Percentiles rank a stretch among this genome's conserved stretches.
phyloP scores from a whole-genome alignment of 2,113 vertebrate genomes.

The Protomyctophum bolini region DNA sequence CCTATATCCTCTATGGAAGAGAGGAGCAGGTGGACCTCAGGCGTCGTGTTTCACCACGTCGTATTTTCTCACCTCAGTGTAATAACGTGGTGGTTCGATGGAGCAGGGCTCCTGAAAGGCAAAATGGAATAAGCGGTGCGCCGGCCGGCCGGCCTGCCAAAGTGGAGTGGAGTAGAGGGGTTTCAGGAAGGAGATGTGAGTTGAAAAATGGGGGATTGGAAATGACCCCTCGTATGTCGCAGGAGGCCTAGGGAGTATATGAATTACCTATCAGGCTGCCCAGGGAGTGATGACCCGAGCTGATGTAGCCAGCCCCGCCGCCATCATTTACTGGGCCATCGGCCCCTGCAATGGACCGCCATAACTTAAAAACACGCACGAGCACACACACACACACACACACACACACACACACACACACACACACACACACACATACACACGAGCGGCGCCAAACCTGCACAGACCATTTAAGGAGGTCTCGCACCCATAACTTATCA shows the following conservation, averaged over 20 bases:
- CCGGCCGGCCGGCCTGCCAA: slow-evolving; percentile 4
- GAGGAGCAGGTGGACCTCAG: slow-evolving; percentile 20
- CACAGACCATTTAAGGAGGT: slow-evolving; percentile 44
- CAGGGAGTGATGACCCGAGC: slow-evolving; percentile 64
- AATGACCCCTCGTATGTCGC: slow-evolving; percentile 33
- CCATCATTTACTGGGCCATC: slow-evolving; percentile 67
- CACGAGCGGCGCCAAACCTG: background rate
- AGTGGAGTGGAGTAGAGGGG: background rate
- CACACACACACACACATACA: background rate
- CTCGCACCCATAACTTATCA: slow-evolving; percentile 61
- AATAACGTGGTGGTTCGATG: slow-evolving; percentile 34
- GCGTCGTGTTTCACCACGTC: slow-evolving; percentile 12
- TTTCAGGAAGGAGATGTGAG: slow-evolving; percentile 14
- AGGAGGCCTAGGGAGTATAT: slow-evolving; percentile 28
- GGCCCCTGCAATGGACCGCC: slow-evolving; percentile 47
- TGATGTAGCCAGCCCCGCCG: slow-evolving; percentile 52
- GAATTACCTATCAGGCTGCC: slow-evolving; percentile 64
- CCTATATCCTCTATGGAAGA: slow-evolving; percentile 8
- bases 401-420: slow-evolving; percentile 1
- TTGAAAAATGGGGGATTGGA: slow-evolving; percentile 54
- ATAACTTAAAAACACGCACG: slow-evolving; percentile 48
- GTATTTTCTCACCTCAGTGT: background rate
- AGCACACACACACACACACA: background rate
- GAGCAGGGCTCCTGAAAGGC: slow-evolving; percentile 1
- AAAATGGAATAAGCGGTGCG: background rate